Percentiles rank a stretch among this genome's conserved stretches.
These are phyloP conservation scores for Podarcis siculus DNA, from an alignment of 2,797 vertebrate species.

Conservation along the genomic window DNA sequence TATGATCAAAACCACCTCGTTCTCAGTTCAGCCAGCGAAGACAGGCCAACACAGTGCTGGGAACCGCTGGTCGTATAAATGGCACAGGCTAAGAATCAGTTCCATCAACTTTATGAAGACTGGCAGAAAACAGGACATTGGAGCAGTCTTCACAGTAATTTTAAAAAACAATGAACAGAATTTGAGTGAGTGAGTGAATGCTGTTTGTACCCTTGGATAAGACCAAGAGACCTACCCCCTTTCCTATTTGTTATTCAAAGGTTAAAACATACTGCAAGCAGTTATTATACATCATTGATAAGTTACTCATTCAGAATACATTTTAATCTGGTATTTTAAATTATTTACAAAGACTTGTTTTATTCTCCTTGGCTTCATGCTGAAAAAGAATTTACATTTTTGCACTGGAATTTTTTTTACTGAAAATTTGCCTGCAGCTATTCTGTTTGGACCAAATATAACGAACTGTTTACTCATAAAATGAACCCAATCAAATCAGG, in stretches of 20 bases:
- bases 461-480: not conserved
- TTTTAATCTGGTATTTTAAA: constrained; percentile 41
- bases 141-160: not conserved
- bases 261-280: constrained; percentile 6
- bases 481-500: constrained; percentile 31
- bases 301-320: constrained; percentile 45
- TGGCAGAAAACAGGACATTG: constrained; percentile 12
- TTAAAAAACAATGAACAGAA: constrained; percentile 33
- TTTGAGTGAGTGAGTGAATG: not conserved
- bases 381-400: not conserved
- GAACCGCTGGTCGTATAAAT: constrained; percentile 84
- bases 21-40: constrained; percentile 84
- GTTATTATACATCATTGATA: not conserved
- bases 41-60: constrained; percentile 87
- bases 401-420: constrained; percentile 33
- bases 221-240: not conserved
- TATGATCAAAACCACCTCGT: constrained; percentile 91
- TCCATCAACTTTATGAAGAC: not conserved
- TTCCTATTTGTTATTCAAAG: not conserved
- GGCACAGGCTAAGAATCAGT: not conserved
- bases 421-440: constrained; percentile 58
- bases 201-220: not conserved
- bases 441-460: constrained; percentile 38
- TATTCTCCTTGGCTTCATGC: not conserved
- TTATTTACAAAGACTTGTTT: constrained; percentile 52